Percentiles rank a stretch among this genome's conserved stretches.
These are phyloP conservation scores for Hyposmocoma kahamanoa DNA, from an alignment of 1,140 invertebrate genomes.

Conservation along the genomic window DNA sequence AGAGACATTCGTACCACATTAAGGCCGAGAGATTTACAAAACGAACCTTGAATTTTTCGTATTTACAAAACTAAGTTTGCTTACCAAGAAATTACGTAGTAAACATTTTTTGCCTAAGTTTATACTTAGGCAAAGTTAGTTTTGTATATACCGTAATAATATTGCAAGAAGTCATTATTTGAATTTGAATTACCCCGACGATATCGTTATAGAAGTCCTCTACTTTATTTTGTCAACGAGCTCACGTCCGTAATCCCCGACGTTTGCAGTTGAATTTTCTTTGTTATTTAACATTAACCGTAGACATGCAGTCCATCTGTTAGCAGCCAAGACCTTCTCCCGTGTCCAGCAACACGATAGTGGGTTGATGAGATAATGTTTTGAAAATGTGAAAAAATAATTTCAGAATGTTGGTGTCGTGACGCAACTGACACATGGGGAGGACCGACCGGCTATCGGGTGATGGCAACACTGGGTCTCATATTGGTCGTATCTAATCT, in stretches of 20 bases:
- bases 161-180: no score
- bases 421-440: constrained; percentile 69
- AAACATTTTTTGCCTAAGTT: neutral
- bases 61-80: no score
- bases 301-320: neutral
- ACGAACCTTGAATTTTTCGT: no score
- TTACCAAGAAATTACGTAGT: no score
- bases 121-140: neutral
- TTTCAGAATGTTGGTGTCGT: constrained; percentile 64
- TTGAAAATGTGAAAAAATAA: neutral
- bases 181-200: no score
- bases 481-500: constrained; percentile 34
- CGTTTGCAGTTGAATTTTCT: neutral
- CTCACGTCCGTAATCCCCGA: neutral
- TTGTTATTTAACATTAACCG: neutral
- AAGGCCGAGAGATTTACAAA: no score
- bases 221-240: no score
- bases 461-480: constrained; percentile 51
- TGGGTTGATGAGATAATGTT: neutral
- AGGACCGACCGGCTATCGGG: constrained; percentile 41
- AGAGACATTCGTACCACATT: no score
- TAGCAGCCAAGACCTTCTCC: no score
- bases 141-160: no score
- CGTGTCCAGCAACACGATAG: no score
- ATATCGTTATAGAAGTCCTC: no score